phyloP scores from a whole-genome alignment of 2,888 invertebrate species.

The Dolichopus griseipennis region DNA sequence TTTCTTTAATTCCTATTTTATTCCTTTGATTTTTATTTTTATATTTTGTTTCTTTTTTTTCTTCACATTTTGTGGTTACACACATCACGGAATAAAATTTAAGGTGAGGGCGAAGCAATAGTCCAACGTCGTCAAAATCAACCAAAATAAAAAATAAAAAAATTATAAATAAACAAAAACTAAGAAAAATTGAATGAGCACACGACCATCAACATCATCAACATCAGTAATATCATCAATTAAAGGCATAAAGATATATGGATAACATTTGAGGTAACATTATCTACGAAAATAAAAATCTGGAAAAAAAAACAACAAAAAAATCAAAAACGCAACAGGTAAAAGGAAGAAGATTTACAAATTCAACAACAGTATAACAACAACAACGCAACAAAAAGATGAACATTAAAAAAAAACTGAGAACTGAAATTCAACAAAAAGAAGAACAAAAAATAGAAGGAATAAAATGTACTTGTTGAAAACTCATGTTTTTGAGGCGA shows the following conservation, averaged over 20 bases:
- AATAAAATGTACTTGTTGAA: background rate
- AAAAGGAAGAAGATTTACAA: background rate
- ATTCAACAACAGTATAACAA: background rate
- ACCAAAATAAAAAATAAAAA: background rate
- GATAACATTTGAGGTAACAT: conserved; percentile 6
- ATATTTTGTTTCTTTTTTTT: no score
- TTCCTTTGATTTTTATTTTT: no score
- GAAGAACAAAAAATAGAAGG: background rate
- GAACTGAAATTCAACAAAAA: background rate
- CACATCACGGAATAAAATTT: conserved; percentile 4
- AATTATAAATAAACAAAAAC: background rate
- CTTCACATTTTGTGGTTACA: background rate
- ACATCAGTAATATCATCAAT: background rate
- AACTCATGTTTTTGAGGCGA: background rate
- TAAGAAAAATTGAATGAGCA: background rate
- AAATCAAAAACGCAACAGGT: background rate
- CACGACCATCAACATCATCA: conserved; percentile 3
- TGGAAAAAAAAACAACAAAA: background rate
- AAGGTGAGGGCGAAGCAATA: conserved; percentile 9
- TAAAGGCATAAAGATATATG: background rate
- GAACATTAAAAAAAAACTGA: background rate
- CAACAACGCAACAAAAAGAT: background rate
- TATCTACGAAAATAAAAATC: background rate
- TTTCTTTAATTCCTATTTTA: no score
- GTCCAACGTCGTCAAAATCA: background rate